phyloP scores from a whole-genome alignment of 2,113 vertebrate genomes.

The Eretmodus cyanostictus region DNA sequence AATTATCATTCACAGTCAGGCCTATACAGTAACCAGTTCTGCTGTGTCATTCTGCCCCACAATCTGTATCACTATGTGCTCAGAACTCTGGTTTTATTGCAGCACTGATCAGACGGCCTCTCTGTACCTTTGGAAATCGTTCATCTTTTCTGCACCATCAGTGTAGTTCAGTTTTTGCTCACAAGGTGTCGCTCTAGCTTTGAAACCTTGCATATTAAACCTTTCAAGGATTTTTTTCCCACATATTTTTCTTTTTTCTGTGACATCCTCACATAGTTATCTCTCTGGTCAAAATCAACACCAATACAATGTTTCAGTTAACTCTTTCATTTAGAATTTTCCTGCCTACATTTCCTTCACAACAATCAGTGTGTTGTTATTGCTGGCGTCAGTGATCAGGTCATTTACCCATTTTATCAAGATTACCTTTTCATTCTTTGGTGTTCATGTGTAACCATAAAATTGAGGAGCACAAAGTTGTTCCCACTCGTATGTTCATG shows the following conservation, averaged over 20 bases:
- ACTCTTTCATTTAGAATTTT: neutral
- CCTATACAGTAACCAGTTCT: neutral
- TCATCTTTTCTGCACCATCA: neutral
- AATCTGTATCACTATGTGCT: neutral
- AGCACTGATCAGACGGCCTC: neutral
- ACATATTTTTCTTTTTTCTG: rapidly evolving
- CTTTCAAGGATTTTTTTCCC: rapidly evolving
- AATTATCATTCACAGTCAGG: neutral
- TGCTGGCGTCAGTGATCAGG: neutral
- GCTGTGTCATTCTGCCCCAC: neutral
- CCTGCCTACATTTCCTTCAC: neutral
- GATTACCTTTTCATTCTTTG: neutral
- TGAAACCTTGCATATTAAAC: rapidly evolving
- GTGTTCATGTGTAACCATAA: rapidly evolving
- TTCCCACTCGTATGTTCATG: rapidly evolving
- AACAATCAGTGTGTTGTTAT: neutral
- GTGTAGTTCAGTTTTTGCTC: neutral
- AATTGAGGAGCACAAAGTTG: neutral
- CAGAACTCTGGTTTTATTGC: neutral
- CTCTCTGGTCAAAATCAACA: rapidly evolving
- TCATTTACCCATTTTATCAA: neutral
- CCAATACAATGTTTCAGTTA: rapidly evolving
- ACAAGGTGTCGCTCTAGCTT: neutral
- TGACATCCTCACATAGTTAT: neutral
- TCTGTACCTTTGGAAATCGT: neutral